A percentile compares a stretch with the other conserved stretches of the same genome.
Evolutionary conservation across 2,113 vertebrate species (phyloP).

Genomic region (Eclectus roratus): DNA sequence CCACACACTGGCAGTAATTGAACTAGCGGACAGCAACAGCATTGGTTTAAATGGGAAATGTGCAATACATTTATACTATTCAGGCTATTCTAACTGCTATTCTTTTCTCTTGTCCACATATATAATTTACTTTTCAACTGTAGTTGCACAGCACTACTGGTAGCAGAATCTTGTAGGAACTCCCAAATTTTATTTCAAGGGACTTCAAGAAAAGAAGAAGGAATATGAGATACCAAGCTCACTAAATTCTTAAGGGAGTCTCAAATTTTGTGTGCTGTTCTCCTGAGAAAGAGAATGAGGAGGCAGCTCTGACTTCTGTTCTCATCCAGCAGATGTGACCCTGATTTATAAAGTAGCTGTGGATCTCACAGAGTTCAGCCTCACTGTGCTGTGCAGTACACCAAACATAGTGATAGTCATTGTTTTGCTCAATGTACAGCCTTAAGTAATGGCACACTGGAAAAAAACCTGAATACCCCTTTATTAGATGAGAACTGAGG

Average conservation of each 20-base stretch:
- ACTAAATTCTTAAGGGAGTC: background rate
- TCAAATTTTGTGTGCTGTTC: background rate
- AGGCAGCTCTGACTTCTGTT: background rate
- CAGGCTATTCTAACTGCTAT: background rate
- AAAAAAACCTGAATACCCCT: background rate
- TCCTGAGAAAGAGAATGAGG: background rate
- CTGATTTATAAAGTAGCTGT: background rate
- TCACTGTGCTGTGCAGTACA: background rate
- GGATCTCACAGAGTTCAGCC: background rate
- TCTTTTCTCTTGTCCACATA: background rate
- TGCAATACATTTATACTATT: background rate
- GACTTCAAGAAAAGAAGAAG: background rate
- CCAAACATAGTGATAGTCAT: background rate
- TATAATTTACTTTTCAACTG: background rate
- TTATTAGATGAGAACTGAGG: background rate
- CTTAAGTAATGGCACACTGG: background rate
- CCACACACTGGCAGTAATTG: conserved; percentile 38
- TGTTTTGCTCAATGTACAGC: background rate
- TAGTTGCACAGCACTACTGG: background rate
- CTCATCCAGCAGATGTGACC: background rate
- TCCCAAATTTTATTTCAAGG: background rate
- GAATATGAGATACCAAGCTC: background rate
- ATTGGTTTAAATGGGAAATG: conserved; percentile 19
- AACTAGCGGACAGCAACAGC: background rate
- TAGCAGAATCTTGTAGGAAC: background rate